Percentiles rank a stretch among this genome's conserved stretches.
Evolutionary conservation across 2,797 vertebrate species (phyloP).

Genomic region (Gobio occitaniae): DNA sequence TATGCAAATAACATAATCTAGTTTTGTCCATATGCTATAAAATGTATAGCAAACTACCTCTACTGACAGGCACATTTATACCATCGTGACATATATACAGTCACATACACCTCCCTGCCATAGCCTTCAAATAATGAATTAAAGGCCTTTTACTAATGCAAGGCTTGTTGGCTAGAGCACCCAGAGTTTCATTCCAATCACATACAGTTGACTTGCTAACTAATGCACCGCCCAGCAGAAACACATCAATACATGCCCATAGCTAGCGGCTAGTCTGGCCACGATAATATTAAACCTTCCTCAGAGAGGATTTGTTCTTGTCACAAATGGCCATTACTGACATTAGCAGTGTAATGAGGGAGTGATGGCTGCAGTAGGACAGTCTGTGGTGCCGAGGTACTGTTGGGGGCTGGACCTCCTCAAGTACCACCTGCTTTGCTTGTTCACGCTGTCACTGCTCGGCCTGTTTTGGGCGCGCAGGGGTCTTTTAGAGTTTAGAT

Average conservation of each 20-base stretch:
- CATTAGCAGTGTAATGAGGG: slow-evolving; percentile 39
- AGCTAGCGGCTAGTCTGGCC: slow-evolving; percentile 41
- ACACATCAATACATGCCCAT: slow-evolving; percentile 43
- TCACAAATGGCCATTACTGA: slow-evolving; percentile 48
- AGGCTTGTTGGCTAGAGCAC: slow-evolving; percentile 17
- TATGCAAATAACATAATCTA: neutral
- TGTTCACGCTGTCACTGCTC: slow-evolving; percentile 79
- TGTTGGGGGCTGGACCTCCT: slow-evolving; percentile 65
- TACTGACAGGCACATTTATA: neutral
- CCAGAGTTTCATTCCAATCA: slow-evolving; percentile 30
- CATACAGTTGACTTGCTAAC: slow-evolving; percentile 30
- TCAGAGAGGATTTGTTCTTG: slow-evolving; percentile 20
- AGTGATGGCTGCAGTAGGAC: slow-evolving; percentile 12
- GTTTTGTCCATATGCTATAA: neutral
- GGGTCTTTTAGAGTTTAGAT: slow-evolving; percentile 82
- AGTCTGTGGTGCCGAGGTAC: slow-evolving; percentile 27
- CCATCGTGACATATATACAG: neutral
- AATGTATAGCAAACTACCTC: neutral
- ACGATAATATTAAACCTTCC: slow-evolving; percentile 34
- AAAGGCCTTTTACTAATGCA: slow-evolving; percentile 9
- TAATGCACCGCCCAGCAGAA: slow-evolving; percentile 37
- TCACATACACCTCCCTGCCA: neutral
- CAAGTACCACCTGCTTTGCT: slow-evolving; percentile 82
- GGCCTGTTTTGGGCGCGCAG: slow-evolving; percentile 72
- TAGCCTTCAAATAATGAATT: slow-evolving; percentile 9